Conservation (phyloP, 2,797 vertebrate genomes). For the Ambastaia sidthimunki region DNA sequence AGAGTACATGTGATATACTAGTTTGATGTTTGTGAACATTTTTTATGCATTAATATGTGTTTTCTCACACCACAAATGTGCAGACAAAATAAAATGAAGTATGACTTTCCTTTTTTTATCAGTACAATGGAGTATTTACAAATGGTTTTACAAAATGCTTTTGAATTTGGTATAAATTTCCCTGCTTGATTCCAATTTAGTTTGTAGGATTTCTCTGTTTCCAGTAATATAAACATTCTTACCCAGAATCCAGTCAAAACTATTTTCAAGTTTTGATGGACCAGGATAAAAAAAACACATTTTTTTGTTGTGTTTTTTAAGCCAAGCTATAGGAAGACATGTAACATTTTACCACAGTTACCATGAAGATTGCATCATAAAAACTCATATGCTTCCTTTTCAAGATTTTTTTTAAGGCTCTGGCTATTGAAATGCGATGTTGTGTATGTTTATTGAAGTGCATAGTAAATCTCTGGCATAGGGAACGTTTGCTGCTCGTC, state of each 20-base stretch:
- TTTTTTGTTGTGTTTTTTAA: background rate
- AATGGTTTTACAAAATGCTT: conserved; percentile 56
- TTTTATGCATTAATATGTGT: conserved; percentile 44
- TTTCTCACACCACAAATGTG: conserved; percentile 64
- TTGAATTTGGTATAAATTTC: conserved; percentile 37
- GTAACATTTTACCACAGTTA: background rate
- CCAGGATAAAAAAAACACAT: conserved; percentile 13
- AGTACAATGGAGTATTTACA: conserved; percentile 75
- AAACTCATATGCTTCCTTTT: conserved; percentile 3
- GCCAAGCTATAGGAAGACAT: background rate
- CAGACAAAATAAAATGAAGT: conserved; percentile 59
- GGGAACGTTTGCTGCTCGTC: conserved; percentile 16
- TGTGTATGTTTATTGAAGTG: conserved; percentile 37
- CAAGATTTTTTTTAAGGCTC: background rate
- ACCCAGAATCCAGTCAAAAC: conserved; percentile 61
- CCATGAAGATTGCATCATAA: background rate
- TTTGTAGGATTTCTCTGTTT: conserved; percentile 64
- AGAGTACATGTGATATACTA: conserved; percentile 60
- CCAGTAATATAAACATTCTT: conserved; percentile 75
- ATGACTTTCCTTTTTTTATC: conserved; percentile 60
- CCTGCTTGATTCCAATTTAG: conserved; percentile 57
- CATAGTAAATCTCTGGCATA: conserved; percentile 20
- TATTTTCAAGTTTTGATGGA: conserved; percentile 73
- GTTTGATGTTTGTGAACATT: conserved; percentile 59
- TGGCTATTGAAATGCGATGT: background rate